Conservation (phyloP, 2,888 invertebrate species). For the Boloria euphrosyne region DNA sequence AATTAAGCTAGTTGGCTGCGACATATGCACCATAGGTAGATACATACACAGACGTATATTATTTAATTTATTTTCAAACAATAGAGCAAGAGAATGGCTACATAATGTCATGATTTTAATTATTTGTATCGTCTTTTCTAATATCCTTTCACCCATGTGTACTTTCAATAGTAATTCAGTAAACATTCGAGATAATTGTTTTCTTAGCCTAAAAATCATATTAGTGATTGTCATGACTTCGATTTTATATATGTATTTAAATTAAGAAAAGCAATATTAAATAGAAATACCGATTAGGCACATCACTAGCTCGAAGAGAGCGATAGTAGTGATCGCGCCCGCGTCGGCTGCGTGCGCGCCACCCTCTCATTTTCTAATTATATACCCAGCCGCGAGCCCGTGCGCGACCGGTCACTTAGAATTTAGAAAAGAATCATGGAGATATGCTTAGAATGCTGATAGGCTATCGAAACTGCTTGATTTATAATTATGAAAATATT, state of each 20-base stretch:
- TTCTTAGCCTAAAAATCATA: no score
- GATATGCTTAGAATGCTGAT: slow-evolving; percentile 30
- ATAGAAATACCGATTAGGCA: not conserved
- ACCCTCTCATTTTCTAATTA: slow-evolving; percentile 82
- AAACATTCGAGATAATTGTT: no score
- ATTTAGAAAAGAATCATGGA: slow-evolving; percentile 63
- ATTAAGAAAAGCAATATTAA: slow-evolving; percentile 10
- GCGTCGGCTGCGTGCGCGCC: slow-evolving; percentile 76
- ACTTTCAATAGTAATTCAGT: no score
- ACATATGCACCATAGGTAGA: no score
- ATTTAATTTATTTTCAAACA: no score
- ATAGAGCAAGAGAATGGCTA: no score
- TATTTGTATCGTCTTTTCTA: no score
- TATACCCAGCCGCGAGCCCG: slow-evolving; percentile 78
- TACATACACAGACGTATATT: no score
- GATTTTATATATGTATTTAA: not conserved
- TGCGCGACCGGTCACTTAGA: slow-evolving; percentile 76
- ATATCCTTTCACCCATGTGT: no score
- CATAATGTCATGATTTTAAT: no score
- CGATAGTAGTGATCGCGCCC: slow-evolving; percentile 77
- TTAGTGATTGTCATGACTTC: no score
- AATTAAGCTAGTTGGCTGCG: no score
- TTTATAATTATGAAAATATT: not conserved
- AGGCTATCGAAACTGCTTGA: slow-evolving; percentile 10
- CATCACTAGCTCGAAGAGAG: slow-evolving; percentile 66